These are phyloP conservation scores for Actinostola sp. DNA, from an alignment of 92 coral and sea anemone species.

Conservation along the genomic window DNA sequence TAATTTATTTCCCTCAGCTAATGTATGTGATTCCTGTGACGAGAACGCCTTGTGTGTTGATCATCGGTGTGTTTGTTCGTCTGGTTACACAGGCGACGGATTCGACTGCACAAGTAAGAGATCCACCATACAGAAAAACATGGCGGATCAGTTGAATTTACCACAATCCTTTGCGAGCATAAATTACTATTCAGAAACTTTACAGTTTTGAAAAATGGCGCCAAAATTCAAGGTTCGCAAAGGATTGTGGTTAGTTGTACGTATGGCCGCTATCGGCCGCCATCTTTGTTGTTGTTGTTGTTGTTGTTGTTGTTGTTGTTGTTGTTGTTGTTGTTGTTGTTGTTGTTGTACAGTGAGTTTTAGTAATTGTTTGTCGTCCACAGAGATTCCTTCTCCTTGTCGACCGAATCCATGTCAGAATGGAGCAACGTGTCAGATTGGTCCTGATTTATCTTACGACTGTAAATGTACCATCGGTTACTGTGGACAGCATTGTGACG, in stretches of 20 bases:
- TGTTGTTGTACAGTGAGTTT: no score
- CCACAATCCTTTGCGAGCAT: no score
- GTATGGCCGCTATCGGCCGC: no score
- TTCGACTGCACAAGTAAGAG: slow-evolving; percentile 53
- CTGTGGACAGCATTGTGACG: slow-evolving; percentile 62
- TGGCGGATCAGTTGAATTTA: no score
- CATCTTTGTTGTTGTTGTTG: no score
- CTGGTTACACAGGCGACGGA: slow-evolving; percentile 59
- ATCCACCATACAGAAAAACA: not conserved
- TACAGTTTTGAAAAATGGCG: no score
- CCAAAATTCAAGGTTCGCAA: no score
- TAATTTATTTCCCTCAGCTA: slow-evolving; percentile 29
- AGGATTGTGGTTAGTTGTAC: no score
- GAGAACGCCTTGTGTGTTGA: slow-evolving; percentile 44
- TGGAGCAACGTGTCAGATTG: slow-evolving; percentile 66
- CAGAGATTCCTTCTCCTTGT: slow-evolving; percentile 32
- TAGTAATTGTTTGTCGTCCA: no score
- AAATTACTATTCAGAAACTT: no score
- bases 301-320: no score
- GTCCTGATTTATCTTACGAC: slow-evolving; percentile 41
- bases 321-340: no score
- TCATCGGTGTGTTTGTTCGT: slow-evolving; percentile 51
- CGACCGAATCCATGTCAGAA: slow-evolving; percentile 90
- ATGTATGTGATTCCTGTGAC: slow-evolving; percentile 38
- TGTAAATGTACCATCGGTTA: slow-evolving; percentile 61